These are phyloP conservation scores for Leptothorax acervorum DNA, from an alignment of 2,888 invertebrate genomes.

Conservation along the genomic window DNA sequence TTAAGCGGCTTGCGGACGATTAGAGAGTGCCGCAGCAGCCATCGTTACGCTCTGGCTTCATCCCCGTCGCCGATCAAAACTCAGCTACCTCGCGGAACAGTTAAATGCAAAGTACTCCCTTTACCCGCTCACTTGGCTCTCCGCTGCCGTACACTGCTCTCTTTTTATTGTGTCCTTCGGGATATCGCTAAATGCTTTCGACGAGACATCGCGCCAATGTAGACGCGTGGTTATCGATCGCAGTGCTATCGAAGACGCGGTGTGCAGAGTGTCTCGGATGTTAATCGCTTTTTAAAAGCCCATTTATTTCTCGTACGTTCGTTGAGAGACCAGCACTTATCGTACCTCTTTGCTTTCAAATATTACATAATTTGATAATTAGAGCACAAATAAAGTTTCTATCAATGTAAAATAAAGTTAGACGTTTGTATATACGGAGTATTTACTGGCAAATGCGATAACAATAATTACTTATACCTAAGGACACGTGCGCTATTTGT, in stretches of 20 bases:
- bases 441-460: not conserved
- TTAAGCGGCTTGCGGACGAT: conserved; percentile 82
- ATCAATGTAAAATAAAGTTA: not conserved
- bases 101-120: conserved; percentile 68
- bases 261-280: not conserved
- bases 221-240: conserved; percentile 40
- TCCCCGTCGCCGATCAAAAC: conserved; percentile 74
- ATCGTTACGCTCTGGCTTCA: conserved; percentile 71
- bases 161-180: conserved; percentile 11
- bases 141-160: not conserved
- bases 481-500: not conserved
- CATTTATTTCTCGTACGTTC: conserved; percentile 1
- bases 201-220: conserved; percentile 20
- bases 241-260: conserved; percentile 12
- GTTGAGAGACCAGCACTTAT: not conserved
- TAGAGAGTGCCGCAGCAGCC: conserved; percentile 75
- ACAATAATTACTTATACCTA: not conserved
- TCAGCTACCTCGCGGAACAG: conserved; percentile 66
- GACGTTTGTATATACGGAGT: not conserved
- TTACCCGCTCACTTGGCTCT: conserved; percentile 7
- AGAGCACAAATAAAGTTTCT: not conserved
- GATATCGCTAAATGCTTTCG: conserved; percentile 38
- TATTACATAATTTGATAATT: not conserved
- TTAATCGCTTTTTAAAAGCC: conserved; percentile 9
- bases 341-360: not conserved